Conservation (phyloP, 1,140 invertebrate species). For the Apolygus lucorum region DNA sequence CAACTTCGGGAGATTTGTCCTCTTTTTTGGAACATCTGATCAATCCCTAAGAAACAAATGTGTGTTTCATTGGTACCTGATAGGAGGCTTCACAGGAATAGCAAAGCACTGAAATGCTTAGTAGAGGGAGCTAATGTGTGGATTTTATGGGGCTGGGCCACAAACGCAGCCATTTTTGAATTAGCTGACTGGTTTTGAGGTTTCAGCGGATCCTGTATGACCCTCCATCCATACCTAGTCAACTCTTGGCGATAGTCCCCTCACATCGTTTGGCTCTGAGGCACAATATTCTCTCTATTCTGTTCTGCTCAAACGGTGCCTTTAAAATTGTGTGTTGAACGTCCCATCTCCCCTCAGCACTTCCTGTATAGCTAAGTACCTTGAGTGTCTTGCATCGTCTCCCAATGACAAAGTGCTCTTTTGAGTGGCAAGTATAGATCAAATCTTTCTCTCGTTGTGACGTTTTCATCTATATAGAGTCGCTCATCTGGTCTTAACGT, state of each 20-base stretch:
- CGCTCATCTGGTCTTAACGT: neutral
- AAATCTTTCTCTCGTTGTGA: neutral
- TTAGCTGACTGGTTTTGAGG: neutral
- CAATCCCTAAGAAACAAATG: slow-evolving; percentile 1
- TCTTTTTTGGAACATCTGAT: too few relatives aligned
- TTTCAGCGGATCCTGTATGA: neutral
- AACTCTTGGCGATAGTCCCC: neutral
- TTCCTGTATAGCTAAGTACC: too few relatives aligned
- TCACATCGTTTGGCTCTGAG: neutral
- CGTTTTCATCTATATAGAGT: slow-evolving; percentile 11
- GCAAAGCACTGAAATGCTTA: neutral
- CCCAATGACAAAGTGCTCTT: slow-evolving; percentile 11
- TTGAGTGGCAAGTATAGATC: slow-evolving; percentile 17
- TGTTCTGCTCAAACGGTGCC: neutral
- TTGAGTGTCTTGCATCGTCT: slow-evolving; percentile 18
- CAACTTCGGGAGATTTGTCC: too few relatives aligned
- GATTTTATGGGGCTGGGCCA: too few relatives aligned
- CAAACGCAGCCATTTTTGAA: neutral
- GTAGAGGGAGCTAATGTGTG: neutral
- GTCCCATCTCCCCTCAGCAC: too few relatives aligned
- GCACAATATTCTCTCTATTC: neutral
- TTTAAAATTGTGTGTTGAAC: neutral
- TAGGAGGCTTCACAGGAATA: neutral
- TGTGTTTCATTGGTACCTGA: neutral
- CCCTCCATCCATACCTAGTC: neutral